Evolutionary conservation across 2,888 invertebrate genomes (phyloP).

Genomic region (Eudemis profundana): DNA sequence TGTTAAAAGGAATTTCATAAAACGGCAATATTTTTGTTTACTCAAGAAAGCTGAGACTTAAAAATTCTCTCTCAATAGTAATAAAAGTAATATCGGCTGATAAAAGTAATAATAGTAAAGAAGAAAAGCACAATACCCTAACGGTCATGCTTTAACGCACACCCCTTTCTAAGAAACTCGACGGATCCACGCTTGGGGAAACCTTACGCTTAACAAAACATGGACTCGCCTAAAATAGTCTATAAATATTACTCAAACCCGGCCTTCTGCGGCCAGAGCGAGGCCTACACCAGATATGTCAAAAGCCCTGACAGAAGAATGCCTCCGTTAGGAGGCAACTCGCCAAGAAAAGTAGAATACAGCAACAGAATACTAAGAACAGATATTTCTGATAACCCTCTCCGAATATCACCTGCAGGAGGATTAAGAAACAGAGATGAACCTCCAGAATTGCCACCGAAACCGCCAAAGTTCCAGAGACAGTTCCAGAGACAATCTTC

Average conservation of each 20-base stretch:
- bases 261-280: conserved; percentile 92
- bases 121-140: conserved; percentile 48
- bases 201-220: conserved; percentile 63
- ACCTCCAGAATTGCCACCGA: conserved; percentile 78
- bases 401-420: conserved; percentile 70
- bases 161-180: conserved; percentile 57
- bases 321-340: conserved; percentile 77
- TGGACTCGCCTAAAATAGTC: conserved; percentile 83
- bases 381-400: conserved; percentile 79
- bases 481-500: conserved; percentile 76
- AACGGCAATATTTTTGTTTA: no score
- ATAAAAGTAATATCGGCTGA: no score
- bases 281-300: conserved; percentile 75
- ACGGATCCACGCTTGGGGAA: conserved; percentile 66
- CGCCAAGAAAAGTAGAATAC: conserved; percentile 72
- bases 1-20: neutral
- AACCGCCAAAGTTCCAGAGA: conserved; percentile 73
- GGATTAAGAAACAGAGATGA: conserved; percentile 63
- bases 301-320: conserved; percentile 65
- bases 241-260: conserved; percentile 91
- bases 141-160: conserved; percentile 61
- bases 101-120: conserved; percentile 22
- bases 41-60: neutral
- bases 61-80: neutral
- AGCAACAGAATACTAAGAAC: conserved; percentile 76